These are phyloP conservation scores for Zaprionus davidi DNA, from an alignment of 1,140 invertebrate genomes.

Conservation along the genomic window DNA sequence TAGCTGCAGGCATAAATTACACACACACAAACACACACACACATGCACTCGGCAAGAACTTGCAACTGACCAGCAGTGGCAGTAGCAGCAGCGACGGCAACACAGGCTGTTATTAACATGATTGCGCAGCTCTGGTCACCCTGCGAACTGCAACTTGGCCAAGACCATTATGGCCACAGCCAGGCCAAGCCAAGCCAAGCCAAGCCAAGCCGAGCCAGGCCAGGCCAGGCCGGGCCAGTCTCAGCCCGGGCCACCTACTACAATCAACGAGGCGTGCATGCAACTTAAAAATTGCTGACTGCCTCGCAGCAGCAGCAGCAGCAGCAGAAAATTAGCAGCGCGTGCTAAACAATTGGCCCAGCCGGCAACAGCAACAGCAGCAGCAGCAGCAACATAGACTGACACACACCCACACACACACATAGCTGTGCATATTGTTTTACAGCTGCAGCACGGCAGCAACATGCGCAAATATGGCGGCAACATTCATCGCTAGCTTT, in stretches of 20 bases:
- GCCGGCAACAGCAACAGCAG: slow-evolving; percentile 14
- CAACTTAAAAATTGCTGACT: slow-evolving; percentile 76
- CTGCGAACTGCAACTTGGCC: slow-evolving; percentile 39
- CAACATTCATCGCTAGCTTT: slow-evolving; percentile 62
- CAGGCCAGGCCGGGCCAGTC: not conserved
- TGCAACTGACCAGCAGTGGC: slow-evolving; percentile 34
- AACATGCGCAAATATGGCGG: slow-evolving; percentile 69
- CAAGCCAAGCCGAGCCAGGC: not conserved
- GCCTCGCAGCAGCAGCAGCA: slow-evolving; percentile 44
- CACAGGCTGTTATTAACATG: slow-evolving; percentile 75
- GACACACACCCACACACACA: slow-evolving; percentile 46
- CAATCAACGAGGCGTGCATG: slow-evolving; percentile 82
- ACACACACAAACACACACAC: slow-evolving; percentile 48
- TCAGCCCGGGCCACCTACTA: slow-evolving; percentile 65
- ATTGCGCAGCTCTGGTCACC: slow-evolving; percentile 61
- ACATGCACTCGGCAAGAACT: slow-evolving; percentile 14
- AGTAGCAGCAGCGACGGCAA: slow-evolving; percentile 22
- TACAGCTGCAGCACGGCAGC: slow-evolving; percentile 60
- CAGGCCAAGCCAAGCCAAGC: slow-evolving; percentile 5
- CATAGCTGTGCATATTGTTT: slow-evolving; percentile 71
- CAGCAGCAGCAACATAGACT: slow-evolving; percentile 41
- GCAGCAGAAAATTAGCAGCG: slow-evolving; percentile 77
- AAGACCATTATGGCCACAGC: slow-evolving; percentile 38
- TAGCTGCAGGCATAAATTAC: slow-evolving; percentile 75
- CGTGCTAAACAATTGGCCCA: slow-evolving; percentile 79